phyloP scores from a whole-genome alignment of 2,113 vertebrate species.

The Beaufortia kweichowensis region DNA sequence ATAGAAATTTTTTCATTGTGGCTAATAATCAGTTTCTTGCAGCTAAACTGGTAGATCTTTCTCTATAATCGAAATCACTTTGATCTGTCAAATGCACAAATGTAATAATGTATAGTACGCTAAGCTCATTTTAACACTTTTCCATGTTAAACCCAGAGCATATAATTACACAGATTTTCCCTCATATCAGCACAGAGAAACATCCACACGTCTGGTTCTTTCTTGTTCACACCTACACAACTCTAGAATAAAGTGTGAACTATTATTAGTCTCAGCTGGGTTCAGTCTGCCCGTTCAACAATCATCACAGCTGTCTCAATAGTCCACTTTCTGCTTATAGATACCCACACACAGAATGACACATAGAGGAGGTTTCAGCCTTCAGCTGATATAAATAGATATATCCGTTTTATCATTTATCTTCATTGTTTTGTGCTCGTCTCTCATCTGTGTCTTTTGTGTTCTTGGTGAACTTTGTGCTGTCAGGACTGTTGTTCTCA shows the following conservation, averaged over 20 bases:
- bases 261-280: neutral
- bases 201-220: neutral
- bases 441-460: neutral
- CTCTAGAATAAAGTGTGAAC: neutral
- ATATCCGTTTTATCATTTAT: neutral
- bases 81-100: too few relatives aligned
- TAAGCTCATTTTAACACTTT: too few relatives aligned
- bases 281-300: neutral
- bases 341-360: constrained; percentile 14
- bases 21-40: too few relatives aligned
- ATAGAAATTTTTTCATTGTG: too few relatives aligned
- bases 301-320: neutral
- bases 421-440: neutral
- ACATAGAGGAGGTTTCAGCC: neutral
- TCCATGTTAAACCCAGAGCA: too few relatives aligned
- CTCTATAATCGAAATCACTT: too few relatives aligned
- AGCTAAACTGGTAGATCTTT: too few relatives aligned
- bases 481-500: neutral
- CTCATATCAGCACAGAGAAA: neutral
- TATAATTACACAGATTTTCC: too few relatives aligned
- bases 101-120: too few relatives aligned
- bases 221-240: neutral
- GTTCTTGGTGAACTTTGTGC: too few relatives aligned
- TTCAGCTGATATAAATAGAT: constrained; percentile 3
- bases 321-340: neutral